Conservation (phyloP, 2,888 invertebrate species). For the Toxonevra muliebris region DNA sequence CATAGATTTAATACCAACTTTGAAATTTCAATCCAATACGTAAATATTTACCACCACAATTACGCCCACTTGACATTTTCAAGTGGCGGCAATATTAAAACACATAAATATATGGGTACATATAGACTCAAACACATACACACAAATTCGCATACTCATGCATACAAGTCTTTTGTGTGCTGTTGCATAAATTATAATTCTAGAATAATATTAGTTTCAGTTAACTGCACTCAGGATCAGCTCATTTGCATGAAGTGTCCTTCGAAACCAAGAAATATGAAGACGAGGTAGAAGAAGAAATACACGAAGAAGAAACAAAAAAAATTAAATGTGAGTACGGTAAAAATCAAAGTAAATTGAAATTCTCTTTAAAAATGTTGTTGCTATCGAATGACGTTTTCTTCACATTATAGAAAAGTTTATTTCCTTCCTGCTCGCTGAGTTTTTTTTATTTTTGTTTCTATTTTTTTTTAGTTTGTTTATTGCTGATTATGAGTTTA, state of each 20-base stretch:
- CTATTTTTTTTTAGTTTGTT: not conserved
- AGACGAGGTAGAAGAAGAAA: not conserved
- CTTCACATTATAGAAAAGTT: not conserved
- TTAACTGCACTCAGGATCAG: slow-evolving; percentile 37
- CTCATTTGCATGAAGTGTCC: slow-evolving; percentile 45
- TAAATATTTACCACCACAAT: slow-evolving; percentile 25
- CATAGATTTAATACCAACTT: not conserved
- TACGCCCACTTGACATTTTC: slow-evolving; percentile 26
- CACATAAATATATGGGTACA: not conserved
- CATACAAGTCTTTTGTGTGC: not conserved
- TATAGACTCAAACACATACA: slow-evolving; percentile 19
- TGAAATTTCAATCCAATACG: slow-evolving; percentile 14
- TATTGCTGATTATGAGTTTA: not conserved
- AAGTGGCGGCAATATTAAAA: slow-evolving; percentile 10
- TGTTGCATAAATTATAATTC: slow-evolving; percentile 53
- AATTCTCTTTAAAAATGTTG: not conserved
- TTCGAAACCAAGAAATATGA: slow-evolving; percentile 11
- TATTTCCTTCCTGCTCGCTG: slow-evolving; percentile 11
- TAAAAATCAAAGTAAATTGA: slow-evolving; percentile 8
- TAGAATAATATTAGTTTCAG: slow-evolving; percentile 52
- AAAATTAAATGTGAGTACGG: not conserved
- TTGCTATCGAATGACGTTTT: slow-evolving; percentile 1
- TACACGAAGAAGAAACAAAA: not conserved
- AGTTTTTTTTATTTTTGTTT: slow-evolving; percentile 7
- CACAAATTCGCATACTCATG: not conserved